Evolutionary conservation across 2,888 invertebrate genomes (phyloP), one percentile per base, ranked within the genome.

Genomic region (Pedicia rivosa): DNA sequence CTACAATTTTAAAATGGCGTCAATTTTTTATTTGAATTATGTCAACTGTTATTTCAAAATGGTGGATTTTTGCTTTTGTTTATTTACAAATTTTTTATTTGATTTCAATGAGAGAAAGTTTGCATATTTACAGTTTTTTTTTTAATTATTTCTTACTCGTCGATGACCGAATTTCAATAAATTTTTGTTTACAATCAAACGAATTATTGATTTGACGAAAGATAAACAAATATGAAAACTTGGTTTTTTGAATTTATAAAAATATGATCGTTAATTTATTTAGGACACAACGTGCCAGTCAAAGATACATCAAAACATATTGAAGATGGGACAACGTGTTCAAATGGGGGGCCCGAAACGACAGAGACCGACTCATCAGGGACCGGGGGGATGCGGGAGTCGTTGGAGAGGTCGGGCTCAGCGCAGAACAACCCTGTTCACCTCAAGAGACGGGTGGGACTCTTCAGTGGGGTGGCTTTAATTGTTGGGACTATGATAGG

Each of bases 371-470:
- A 61, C 62, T 53, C 61, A 62, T 59, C 60, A 59, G 58, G 61
- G 61, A 51, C 60, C 60, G 59, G 61, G 61, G 48, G 61, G 61
- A 52, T 61, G 61, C 61, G 62, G 61, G 54, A 61, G 58, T 51
- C 61, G 78, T 53, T 82, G 81, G 82, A 83, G 87, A 78, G 87
- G 82, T 65, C 79, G 80, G 79, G 77, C 81, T 67, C 87, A 88
- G 72, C 79, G 84, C 68, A 76, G 87, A 78, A 86, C 80, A 82
- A 88, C 86, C 67, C 83, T 88, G 75, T 91, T 90, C 84, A 88
- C 86, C 87, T 90, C 86, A 80, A 90, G 87, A 88, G 90, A 82
- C 84, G 87, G 81, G 84, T 94, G 78, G 91, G 92, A 77, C 86
- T 92, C 78, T 70, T 91, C 79, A 90, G 90, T 80, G 92, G 92